A percentile compares a stretch with the other conserved stretches of the same genome.
Evolutionary conservation across 92 coral and sea anemone species (phyloP).

Genomic region (Epizoanthus ramosus): DNA sequence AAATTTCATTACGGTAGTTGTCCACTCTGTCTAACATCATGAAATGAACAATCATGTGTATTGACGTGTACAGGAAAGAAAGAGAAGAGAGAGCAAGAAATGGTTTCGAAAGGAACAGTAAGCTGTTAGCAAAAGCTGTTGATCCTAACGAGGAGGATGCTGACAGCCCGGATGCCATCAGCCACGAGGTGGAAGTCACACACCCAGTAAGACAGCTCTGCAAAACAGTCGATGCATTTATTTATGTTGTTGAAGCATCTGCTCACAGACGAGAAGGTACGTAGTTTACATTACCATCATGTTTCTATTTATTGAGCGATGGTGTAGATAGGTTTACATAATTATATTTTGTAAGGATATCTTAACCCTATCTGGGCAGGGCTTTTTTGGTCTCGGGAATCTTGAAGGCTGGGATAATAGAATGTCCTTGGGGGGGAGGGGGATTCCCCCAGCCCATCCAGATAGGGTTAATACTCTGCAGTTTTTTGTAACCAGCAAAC

Average conservation of each 20-base stretch:
- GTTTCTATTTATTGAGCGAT: no score
- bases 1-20: no score
- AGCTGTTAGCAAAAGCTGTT: constrained; percentile 58
- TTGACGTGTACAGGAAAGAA: constrained; percentile 68
- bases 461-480: no score
- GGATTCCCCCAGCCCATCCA: no score
- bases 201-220: constrained; percentile 94
- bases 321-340: no score
- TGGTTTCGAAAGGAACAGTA: constrained; percentile 71
- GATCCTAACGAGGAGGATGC: constrained; percentile 39
- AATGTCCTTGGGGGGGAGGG: no score
- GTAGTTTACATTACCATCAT: no score
- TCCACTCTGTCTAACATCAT: background rate
- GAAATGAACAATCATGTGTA: background rate
- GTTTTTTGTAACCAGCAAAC: no score
- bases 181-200: constrained; percentile 62
- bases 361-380: no score
- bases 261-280: constrained; percentile 76
- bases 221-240: constrained; percentile 92
- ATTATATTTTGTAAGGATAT: no score
- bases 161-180: constrained; percentile 23
- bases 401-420: no score
- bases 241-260: constrained; percentile 89
- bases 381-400: no score
- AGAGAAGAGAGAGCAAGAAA: constrained; percentile 81